Evolutionary conservation across 2,888 invertebrate species (phyloP).

Genomic region (Rhodophaea formosa): DNA sequence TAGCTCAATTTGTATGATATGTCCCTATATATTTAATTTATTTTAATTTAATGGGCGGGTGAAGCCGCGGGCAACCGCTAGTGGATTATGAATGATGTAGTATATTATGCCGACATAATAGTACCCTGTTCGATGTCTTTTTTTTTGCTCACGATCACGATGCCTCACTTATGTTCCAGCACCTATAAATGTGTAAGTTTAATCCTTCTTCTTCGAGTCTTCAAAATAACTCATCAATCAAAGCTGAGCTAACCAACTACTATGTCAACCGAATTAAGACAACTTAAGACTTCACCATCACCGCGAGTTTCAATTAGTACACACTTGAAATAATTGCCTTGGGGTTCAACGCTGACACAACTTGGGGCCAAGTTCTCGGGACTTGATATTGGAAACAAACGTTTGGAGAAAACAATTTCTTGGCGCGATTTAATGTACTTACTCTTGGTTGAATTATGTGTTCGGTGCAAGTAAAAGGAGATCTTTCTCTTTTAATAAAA

Average conservation of each 20-base stretch:
- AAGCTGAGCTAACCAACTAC: neutral
- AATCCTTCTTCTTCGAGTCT: no score
- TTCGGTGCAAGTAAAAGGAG: neutral
- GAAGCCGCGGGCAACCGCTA: no score
- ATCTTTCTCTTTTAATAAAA: no score
- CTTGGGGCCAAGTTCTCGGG: conserved; percentile 4
- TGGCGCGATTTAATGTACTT: conserved; percentile 15
- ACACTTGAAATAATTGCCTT: conserved; percentile 12
- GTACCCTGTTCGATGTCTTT: no score
- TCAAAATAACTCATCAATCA: neutral
- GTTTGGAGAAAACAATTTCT: conserved; percentile 16
- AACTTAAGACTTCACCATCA: neutral
- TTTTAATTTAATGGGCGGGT: no score
- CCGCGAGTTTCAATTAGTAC: conserved; percentile 3
- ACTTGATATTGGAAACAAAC: conserved; percentile 14
- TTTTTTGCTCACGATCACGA: no score
- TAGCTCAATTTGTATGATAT: no score
- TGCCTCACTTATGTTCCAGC: no score
- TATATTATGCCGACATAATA: no score
- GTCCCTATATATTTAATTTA: no score
- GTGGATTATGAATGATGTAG: no score
- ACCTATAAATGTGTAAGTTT: no score
- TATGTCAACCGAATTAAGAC: neutral
- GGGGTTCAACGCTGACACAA: neutral
- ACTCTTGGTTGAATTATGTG: conserved; percentile 3